Evolutionary conservation across 2,797 vertebrate genomes (phyloP), one percentile per base, ranked within the genome.

Genomic region (Lithobates pipiens): DNA sequence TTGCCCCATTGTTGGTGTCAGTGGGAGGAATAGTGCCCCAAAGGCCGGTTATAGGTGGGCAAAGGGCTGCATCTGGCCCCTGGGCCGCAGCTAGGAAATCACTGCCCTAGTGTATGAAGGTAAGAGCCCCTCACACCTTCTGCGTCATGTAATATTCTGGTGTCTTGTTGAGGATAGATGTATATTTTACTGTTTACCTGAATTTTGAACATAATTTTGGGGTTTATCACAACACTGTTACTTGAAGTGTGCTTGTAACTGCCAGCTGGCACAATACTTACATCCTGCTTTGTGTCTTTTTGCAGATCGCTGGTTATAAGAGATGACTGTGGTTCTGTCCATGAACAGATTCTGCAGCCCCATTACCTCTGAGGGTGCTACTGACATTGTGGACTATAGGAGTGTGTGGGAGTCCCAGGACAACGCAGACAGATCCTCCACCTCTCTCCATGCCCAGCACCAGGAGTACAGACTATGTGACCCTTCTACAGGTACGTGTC

Each of bases 281-380:
- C 9, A 25, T 15, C 65, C 25, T 81, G 32, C 36, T 63, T 71
- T 81, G 4, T 67, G 25, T 73, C 85, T 86, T 3, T 69, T 83
- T n/a, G 10, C 92, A 94, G 93, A 87, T 89, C 90, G 84, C 79
- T 90, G 91, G 86, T 79, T 92, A 89, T 91, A 93, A 95, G 96
- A 93, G 91, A 98, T 98, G 97, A 98, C 97, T 94, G 95, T 98
- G 89, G 97, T 98, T 91, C 95, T 98, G 96, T 96, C 97, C 92
- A 96, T 97, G 96, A 98, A 97, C 95, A 96, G 96, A 90, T 96
- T 97, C 91, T 95, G 96, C 91, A 95, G 97, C 91, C 95, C 96
- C 94, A 92, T 93, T 90, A 92, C 93, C 91, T 92, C 92, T 67
- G 96, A 97, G 88, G 95, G 95, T 93, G 95, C 96, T 89, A 92